These are phyloP conservation scores for Sminthopsis crassicaudata DNA, from an alignment of 2,113 vertebrate species.

Conservation along the genomic window DNA sequence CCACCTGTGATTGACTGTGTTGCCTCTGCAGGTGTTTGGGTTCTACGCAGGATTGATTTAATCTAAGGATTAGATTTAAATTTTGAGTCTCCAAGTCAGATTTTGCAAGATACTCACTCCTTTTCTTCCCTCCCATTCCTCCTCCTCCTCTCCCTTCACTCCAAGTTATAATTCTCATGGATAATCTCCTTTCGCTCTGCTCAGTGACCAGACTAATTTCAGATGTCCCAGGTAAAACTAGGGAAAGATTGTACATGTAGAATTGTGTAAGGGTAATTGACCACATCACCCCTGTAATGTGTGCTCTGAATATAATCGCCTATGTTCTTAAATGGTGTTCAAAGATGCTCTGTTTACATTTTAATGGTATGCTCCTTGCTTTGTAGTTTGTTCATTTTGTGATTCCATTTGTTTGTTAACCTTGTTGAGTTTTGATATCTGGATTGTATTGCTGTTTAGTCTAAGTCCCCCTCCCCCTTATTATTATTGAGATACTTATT, in stretches of 20 bases:
- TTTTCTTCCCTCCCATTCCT: background rate
- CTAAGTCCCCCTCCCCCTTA: background rate
- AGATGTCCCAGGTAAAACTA: background rate
- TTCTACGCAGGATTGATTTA: background rate
- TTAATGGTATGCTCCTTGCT: background rate
- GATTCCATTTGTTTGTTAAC: background rate
- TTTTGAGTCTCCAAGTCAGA: background rate
- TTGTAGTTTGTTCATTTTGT: background rate
- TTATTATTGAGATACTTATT: background rate
- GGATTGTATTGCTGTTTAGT: background rate
- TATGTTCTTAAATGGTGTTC: background rate
- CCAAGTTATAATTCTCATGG: background rate
- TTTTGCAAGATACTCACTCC: background rate
- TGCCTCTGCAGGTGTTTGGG: background rate
- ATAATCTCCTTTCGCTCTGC: background rate
- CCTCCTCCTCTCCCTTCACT: too few species aligned
- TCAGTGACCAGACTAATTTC: background rate
- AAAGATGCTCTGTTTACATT: background rate
- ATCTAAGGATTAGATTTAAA: background rate
- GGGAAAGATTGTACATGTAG: background rate
- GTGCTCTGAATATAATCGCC: background rate
- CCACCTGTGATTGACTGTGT: background rate
- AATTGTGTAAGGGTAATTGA: background rate
- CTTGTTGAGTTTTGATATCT: background rate
- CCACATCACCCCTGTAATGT: background rate